phyloP scores from a whole-genome alignment of 2,888 invertebrate species.

The Agrochola macilenta region DNA sequence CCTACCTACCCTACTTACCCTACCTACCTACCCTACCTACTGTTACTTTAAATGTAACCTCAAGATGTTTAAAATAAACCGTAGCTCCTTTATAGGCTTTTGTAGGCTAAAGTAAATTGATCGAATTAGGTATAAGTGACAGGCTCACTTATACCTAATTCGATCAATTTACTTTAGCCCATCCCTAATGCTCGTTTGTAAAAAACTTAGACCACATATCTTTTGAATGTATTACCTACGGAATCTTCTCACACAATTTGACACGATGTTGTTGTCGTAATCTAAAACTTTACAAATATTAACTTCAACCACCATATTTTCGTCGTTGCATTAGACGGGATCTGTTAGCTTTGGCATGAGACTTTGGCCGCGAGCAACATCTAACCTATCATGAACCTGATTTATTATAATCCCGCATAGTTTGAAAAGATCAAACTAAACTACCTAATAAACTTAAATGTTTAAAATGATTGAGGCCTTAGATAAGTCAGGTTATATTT shows the following conservation, averaged over 20 bases:
- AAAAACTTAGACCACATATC: slow-evolving; percentile 8
- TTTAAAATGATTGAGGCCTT: slow-evolving; percentile 3
- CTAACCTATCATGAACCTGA: slow-evolving; percentile 23
- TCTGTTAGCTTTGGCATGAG: slow-evolving; percentile 5
- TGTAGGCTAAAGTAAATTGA: slow-evolving; percentile 9
- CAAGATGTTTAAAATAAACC: neutral
- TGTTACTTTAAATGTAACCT: neutral
- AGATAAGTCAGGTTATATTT: neutral
- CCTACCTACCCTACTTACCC: too few relatives aligned
- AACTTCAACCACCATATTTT: neutral
- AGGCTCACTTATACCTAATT: too few relatives aligned
- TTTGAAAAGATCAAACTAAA: slow-evolving; percentile 21
- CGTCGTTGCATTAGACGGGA: neutral
- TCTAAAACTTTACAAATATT: slow-evolving; percentile 5
- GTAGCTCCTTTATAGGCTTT: neutral
- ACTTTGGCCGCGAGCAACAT: neutral
- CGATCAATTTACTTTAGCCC: too few relatives aligned
- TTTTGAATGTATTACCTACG: neutral
- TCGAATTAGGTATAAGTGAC: slow-evolving; percentile 42
- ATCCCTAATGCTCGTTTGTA: slow-evolving; percentile 7
- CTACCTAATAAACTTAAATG: neutral
- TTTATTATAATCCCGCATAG: slow-evolving; percentile 1
- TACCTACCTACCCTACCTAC: too few relatives aligned
- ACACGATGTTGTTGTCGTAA: neutral
- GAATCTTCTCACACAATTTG: neutral